Percentiles rank a stretch among this genome's conserved stretches.
Conservation (phyloP, 2,113 vertebrate genomes). For the Rhinolophus sinicus region DNA sequence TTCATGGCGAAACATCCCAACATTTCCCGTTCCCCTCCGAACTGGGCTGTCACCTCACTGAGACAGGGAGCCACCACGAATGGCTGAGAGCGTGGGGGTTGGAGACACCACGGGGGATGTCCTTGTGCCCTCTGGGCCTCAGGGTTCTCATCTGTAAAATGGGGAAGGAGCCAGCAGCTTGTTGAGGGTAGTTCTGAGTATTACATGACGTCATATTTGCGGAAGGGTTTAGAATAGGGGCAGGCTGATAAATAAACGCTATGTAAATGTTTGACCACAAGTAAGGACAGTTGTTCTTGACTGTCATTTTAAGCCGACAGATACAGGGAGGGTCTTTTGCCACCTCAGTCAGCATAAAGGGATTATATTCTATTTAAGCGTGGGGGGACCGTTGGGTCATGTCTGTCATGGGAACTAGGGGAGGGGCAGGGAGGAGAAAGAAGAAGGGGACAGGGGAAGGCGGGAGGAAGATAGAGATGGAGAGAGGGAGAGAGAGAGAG, state of each 20-base stretch:
- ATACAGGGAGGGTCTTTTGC: not conserved
- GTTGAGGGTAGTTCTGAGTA: not conserved
- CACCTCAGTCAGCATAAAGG: fast-evolving
- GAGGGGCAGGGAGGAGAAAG: not conserved
- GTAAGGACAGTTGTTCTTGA: fast-evolving
- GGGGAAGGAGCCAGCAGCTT: not conserved
- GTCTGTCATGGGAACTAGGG: too few relatives aligned
- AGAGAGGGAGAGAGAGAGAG: fast-evolving
- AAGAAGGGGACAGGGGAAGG: fast-evolving
- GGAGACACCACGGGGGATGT: not conserved
- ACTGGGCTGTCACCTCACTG: fast-evolving
- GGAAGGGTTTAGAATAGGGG: not conserved
- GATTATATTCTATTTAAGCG: not conserved
- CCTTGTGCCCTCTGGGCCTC: not conserved
- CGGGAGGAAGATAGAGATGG: fast-evolving
- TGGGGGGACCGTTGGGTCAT: too few relatives aligned
- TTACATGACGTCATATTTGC: not conserved
- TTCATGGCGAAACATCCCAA: not conserved
- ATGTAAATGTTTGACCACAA: not conserved
- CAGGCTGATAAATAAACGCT: not conserved
- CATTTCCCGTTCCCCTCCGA: not conserved
- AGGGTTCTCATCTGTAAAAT: not conserved
- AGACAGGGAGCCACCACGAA: not conserved
- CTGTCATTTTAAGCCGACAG: not conserved
- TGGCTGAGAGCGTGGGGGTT: fast-evolving